phyloP scores from a whole-genome alignment of 2,797 vertebrate species.

The Rhadinocentrus ornatus region DNA sequence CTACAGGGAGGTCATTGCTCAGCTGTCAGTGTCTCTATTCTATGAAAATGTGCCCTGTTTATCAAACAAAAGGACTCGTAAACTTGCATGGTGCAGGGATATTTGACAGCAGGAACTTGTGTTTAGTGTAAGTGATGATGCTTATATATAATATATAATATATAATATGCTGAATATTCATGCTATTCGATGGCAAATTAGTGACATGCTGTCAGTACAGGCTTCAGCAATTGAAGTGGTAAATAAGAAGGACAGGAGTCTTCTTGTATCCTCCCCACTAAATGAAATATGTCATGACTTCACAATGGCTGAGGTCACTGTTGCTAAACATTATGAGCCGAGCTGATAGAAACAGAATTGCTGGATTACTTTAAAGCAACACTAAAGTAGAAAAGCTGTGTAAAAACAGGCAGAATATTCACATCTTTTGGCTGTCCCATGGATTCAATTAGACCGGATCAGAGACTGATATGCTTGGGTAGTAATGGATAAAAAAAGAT shows the following conservation, averaged over 20 bases:
- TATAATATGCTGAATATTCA: too few species aligned
- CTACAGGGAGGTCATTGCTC: conserved; percentile 9
- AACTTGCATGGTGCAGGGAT: conserved; percentile 6
- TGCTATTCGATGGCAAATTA: conserved; percentile 19
- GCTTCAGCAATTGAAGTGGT: conserved; percentile 35
- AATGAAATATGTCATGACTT: conserved; percentile 64
- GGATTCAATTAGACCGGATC: background rate
- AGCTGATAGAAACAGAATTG: conserved; percentile 24
- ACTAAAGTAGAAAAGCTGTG: background rate
- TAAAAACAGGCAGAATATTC: conserved; percentile 12
- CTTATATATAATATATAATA: too few species aligned
- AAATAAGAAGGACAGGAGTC: conserved; percentile 55
- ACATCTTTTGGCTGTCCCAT: background rate
- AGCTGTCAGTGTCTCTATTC: conserved; percentile 36
- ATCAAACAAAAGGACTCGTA: conserved; percentile 28
- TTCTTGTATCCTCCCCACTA: conserved; percentile 50
- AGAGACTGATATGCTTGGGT: background rate
- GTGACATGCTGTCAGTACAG: background rate
- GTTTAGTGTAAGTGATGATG: conserved; percentile 13
- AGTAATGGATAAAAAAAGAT: too few species aligned
- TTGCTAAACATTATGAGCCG: conserved; percentile 37
- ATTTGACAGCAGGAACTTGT: conserved; percentile 10
- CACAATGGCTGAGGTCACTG: conserved; percentile 63
- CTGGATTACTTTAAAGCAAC: conserved; percentile 28
- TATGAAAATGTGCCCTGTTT: conserved; percentile 18